A percentile compares a stretch with the other conserved stretches of the same genome.
These are phyloP conservation scores for Ectropis grisescens DNA, from an alignment of 1,140 invertebrate species.

Conservation along the genomic window DNA sequence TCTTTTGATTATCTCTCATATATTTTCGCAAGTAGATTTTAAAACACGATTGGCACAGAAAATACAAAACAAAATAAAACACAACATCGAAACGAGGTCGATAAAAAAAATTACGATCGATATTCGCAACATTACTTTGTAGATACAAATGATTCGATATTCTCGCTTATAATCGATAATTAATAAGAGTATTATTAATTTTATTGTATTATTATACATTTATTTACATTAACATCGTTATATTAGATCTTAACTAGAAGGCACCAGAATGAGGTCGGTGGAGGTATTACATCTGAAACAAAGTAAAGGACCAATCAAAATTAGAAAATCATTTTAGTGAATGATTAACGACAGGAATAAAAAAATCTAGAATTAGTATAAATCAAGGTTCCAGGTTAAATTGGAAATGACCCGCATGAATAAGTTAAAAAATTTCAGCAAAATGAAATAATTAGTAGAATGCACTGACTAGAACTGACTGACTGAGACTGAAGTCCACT, in stretches of 20 bases:
- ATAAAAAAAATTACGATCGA: constrained; percentile 22
- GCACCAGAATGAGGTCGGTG: constrained; percentile 66
- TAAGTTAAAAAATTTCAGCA: no score
- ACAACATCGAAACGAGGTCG: constrained; percentile 34
- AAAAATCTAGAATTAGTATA: no score
- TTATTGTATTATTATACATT: constrained; percentile 44
- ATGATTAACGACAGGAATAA: no score
- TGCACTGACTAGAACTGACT: no score
- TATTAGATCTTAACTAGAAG: constrained; percentile 50
- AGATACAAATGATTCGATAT: constrained; percentile 62
- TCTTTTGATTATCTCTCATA: no score
- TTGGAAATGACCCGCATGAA: no score
- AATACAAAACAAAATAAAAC: constrained; percentile 14
- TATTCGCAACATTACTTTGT: constrained; percentile 7
- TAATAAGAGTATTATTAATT: constrained; percentile 37
- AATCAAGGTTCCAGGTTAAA: no score
- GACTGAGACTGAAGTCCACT: no score
- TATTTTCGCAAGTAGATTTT: constrained; percentile 6
- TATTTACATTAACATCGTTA: constrained; percentile 48
- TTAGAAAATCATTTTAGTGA: not conserved
- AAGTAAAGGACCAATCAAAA: constrained; percentile 5
- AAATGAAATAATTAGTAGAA: no score
- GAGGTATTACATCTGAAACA: constrained; percentile 52
- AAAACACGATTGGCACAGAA: constrained; percentile 31
- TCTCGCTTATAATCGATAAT: constrained; percentile 35